Evolutionary conservation across 2,797 vertebrate species (phyloP), one percentile per base, ranked within the genome.

Genomic region (Xenopus petersii): DNA sequence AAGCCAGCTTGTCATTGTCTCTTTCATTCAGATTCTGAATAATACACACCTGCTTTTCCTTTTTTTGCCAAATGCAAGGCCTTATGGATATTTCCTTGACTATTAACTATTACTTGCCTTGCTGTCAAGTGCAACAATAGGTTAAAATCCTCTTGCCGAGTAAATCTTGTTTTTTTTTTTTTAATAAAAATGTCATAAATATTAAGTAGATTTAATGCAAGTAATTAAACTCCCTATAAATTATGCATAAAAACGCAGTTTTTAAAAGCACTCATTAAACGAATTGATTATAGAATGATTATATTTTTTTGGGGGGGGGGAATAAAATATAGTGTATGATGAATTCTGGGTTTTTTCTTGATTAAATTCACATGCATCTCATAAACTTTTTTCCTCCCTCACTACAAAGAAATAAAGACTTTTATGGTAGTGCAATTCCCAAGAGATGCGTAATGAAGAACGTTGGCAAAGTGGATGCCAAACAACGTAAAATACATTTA

Each of bases 401-500:
- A 58, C 76, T 49, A 63, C 70, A 65, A 71, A 33, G 64, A 67
- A 73, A 78, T 67, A 58, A 33, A 69, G 70, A 73, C 36, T 46
- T 77, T 64, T 73, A 48, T 68, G 70, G 26, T 65, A 48, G 51
- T 62, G 56, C 17, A 12, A 73, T 64, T 62, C 76, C 71, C 71
- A 3, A 54, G 71, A 65, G 76, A 72, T 51, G 21, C 15, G 66
- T 73, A 78, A 78, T 78, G 76, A 78, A 66, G 71, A 70, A 73
- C 51, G 33, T 54, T 49, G 71, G 66, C 62, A 65, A 69, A 72
- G 26, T 16, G 70, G 33, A 73, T 49, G 48, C 75, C 70, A 73
- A 78, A 78, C 66, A 78, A 78, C 21, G 61, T 42, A 78, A 73
- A 78, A 70, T 70, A 64, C 76, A 73, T 77, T 77, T 77, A 63